Percentiles rank a stretch among this genome's conserved stretches.
Evolutionary conservation across 2,888 invertebrate species (phyloP).

Genomic region (Drosophila eohydei): DNA sequence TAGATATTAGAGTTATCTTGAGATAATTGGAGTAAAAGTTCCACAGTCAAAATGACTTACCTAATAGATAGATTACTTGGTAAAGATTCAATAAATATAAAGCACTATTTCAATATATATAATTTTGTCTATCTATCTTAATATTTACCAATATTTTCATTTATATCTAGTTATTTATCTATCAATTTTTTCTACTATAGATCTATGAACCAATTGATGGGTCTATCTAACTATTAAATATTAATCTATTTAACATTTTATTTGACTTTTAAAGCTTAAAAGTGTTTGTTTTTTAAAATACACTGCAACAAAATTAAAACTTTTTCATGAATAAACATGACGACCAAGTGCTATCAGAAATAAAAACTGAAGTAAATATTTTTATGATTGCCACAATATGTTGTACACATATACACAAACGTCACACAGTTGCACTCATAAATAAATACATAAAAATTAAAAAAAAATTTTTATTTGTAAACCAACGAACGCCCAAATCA

Average conservation of each 20-base stretch:
- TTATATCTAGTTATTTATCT: not conserved
- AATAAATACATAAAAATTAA: constrained; percentile 23
- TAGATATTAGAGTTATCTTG: not conserved
- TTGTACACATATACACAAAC: constrained; percentile 8
- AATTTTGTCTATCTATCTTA: not conserved
- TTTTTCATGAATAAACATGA: constrained; percentile 22
- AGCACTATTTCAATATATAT: not conserved
- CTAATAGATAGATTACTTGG: not conserved
- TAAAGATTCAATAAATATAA: not conserved
- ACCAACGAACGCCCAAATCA: constrained; percentile 22
- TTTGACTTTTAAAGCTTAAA: not conserved
- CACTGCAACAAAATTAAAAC: not conserved
- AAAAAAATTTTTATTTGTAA: not conserved
- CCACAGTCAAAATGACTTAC: not conserved
- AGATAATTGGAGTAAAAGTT: not conserved
- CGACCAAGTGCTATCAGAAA: constrained; percentile 15
- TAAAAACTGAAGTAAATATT: constrained; percentile 17
- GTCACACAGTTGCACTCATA: constrained; percentile 34
- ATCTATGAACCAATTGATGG: not conserved
- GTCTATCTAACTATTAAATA: no score
- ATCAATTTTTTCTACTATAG: not conserved
- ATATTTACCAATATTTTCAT: not conserved
- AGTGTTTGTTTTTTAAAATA: not conserved
- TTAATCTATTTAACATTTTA: not conserved
- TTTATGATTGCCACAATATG: constrained; percentile 44